These are phyloP conservation scores for Pygmarrhopalites habei DNA, from an alignment of 1,140 invertebrate species.

Conservation along the genomic window DNA sequence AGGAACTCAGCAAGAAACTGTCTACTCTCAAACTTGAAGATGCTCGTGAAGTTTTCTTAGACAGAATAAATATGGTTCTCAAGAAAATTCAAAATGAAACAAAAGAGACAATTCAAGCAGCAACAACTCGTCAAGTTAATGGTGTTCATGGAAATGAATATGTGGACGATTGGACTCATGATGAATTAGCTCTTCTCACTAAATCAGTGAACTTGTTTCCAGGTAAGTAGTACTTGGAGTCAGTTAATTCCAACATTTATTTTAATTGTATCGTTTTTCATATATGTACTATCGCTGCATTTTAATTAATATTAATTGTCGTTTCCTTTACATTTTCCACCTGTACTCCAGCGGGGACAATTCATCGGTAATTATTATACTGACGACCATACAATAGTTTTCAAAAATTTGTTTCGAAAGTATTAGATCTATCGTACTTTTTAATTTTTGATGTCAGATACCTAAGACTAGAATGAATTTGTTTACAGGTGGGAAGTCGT, in stretches of 20 bases:
- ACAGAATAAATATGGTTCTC: conserved; percentile 44
- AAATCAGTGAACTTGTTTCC: conserved; percentile 95
- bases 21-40: conserved; percentile 46
- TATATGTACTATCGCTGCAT: no score
- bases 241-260: no score
- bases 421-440: not conserved
- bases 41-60: conserved; percentile 58
- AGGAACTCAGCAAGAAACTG: conserved; percentile 66
- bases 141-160: conserved; percentile 9
- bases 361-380: conserved; percentile 55
- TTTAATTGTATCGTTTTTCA: no score
- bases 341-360: conserved; percentile 92
- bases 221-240: no score
- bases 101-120: conserved; percentile 27
- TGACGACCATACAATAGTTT: conserved; percentile 5
- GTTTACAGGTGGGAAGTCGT: conserved; percentile 79
- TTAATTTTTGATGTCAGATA: conserved; percentile 9
- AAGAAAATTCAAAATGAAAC: conserved; percentile 37
- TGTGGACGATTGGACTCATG: conserved; percentile 60
- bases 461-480: not conserved
- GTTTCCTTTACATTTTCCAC: no score
- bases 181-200: conserved; percentile 79
- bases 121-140: conserved; percentile 11
- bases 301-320: no score
- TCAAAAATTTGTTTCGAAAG: not conserved